Evolutionary conservation across 92 coral and sea anemone species (phyloP), one percentile per base, ranked within the genome.

Genomic region (Parazoanthus swiftii): DNA sequence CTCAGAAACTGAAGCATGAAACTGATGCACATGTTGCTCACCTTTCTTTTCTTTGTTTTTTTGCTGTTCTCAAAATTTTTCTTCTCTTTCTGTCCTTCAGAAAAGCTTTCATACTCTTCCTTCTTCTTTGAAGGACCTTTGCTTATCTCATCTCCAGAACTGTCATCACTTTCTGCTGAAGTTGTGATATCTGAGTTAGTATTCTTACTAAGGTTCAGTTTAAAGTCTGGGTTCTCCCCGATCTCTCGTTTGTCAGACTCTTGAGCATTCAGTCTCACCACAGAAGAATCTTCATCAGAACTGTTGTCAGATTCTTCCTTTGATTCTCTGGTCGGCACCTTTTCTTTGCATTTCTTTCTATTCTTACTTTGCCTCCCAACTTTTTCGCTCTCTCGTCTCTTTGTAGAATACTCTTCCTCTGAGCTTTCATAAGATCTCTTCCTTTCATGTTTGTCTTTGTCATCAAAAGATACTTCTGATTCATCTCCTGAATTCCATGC

Each of bases 1-100:
- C 26, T 63, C 70, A 63, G 70, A 63, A 63, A 20, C 21, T 21
- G 16, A 14, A 63, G 70, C 70, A 63, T 63, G 26, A 63, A 63
- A 63, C 25, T 18, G 18, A 36, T n/a, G 20, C 50, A 56, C 3
- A 6, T 37, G 25, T 46, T 80, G 51, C 80, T 51, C 46, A 74
- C 82, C 88, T 81, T 38, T 79, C 44, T 80, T 59, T 76, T 74
- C 39, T 76, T 77, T 72, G 59, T 29, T 63, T 65, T 76, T 56
- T 73, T 89, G 46, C 79, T 76, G 18, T 85, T 85, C 54, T 58
- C 56, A 37, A 44, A 21, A 23, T 35, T 88, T 39, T 63, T 48
- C 20, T 86, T 86, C 76, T 23, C 72, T 85, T 56, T 85, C 90
- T 29, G 59, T 54, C 77, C 81, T 71, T 89, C 86, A 43, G 84